Conservation (phyloP, 2,888 invertebrate genomes). For the Amorpha juglandis region DNA sequence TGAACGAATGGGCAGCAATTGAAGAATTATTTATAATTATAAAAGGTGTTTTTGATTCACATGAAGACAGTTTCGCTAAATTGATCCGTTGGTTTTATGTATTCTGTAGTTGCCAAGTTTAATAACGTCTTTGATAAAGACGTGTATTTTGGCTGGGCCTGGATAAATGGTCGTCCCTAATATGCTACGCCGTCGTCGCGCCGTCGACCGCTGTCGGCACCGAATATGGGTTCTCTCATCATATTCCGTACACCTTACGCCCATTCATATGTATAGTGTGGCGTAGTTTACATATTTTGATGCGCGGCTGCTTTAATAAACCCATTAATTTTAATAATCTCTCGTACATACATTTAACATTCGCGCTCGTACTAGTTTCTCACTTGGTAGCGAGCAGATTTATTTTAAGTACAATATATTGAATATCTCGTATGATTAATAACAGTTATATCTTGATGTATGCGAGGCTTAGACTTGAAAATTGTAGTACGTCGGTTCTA, state of each 20-base stretch:
- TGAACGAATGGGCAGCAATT: background rate
- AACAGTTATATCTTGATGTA: background rate
- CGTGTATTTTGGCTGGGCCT: conserved; percentile 63
- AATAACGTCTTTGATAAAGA: conserved; percentile 77
- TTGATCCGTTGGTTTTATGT: conserved; percentile 59
- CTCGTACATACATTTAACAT: conserved; percentile 48
- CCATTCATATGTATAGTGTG: conserved; percentile 71
- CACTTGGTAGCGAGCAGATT: conserved; percentile 41
- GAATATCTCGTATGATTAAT: conserved; percentile 30
- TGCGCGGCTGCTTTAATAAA: conserved; percentile 64
- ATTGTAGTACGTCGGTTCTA: background rate
- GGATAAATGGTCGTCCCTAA: conserved; percentile 70
- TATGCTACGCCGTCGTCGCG: conserved; percentile 63
- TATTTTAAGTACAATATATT: conserved; percentile 37
- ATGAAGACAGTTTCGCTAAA: conserved; percentile 57
- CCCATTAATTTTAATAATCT: conserved; percentile 73
- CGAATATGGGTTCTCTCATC: conserved; percentile 64
- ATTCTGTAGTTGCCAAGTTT: conserved; percentile 68
- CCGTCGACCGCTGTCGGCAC: conserved; percentile 71
- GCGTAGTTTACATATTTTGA: conserved; percentile 74
- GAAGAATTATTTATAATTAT: too few relatives aligned
- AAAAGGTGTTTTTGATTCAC: background rate
- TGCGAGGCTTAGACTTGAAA: background rate
- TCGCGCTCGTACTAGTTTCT: conserved; percentile 50
- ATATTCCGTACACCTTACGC: conserved; percentile 65